A percentile compares a stretch with the other conserved stretches of the same genome.
Evolutionary conservation across 2,888 invertebrate species (phyloP).

Genomic region (Dryocosmus kuriphilus): DNA sequence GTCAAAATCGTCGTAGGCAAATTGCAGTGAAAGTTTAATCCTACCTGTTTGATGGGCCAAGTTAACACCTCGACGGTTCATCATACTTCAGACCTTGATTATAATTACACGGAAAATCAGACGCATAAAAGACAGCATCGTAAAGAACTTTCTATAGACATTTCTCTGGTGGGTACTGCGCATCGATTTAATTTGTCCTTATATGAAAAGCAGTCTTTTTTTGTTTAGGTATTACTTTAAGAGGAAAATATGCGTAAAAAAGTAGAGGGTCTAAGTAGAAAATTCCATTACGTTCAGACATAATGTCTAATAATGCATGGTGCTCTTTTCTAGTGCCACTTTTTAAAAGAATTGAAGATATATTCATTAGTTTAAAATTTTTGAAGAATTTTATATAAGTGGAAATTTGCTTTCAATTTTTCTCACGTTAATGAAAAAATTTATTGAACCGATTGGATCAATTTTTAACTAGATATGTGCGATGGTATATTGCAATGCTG

Average conservation of each 20-base stretch:
- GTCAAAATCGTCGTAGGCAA: background rate
- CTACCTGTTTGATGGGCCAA: background rate
- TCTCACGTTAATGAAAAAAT: too few species aligned
- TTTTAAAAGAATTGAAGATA: too few species aligned
- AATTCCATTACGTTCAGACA: background rate
- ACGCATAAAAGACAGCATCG: background rate
- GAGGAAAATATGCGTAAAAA: too few species aligned
- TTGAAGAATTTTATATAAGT: too few species aligned
- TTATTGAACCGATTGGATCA: too few species aligned
- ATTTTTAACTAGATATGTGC: too few species aligned
- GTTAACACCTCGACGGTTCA: background rate
- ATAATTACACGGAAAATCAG: background rate
- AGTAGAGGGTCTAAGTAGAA: background rate
- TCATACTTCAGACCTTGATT: background rate
- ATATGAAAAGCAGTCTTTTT: background rate
- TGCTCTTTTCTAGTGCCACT: too few species aligned
- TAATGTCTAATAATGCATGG: too few species aligned
- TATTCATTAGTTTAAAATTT: too few species aligned
- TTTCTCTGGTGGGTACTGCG: background rate
- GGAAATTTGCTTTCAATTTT: too few species aligned
- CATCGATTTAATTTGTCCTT: constrained; percentile 16
- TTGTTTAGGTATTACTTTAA: too few species aligned
- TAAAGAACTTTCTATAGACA: background rate
- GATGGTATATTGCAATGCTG: too few species aligned
- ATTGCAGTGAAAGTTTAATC: constrained; percentile 28